Base-by-base conservation (phyloP, 2,113 vertebrate genomes). In the Pelmatolapia mariae region DNA sequence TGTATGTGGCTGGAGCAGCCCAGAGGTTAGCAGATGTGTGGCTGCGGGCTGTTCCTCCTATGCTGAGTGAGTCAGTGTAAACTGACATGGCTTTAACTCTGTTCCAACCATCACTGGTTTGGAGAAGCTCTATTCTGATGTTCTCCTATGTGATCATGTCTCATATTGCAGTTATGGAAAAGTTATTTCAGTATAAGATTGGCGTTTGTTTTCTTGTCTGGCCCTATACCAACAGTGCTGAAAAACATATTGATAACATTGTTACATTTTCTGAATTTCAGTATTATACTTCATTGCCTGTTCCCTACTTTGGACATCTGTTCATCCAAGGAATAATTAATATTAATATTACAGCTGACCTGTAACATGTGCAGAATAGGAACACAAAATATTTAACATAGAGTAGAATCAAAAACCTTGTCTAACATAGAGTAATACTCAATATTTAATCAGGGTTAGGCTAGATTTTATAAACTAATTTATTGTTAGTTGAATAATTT, bases 311-410 rank as follows among this genome's bases (percentile, higher is more conserved):
- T 53, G 52, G 52, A 53, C 52, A 22, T 53, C 52, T 53, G 52
- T 53, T 53, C 52, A 53, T 53, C 5, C 52, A 53, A n/a, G 52
- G 52, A 53, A 11, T 53, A 53, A 22, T 53, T 2, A 53, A 53
- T 53, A 53, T 53, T 53, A 53, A 53, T 53, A 53, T 53, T 53
- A 53, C 10, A 22, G 52, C 52, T 54, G 5, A 54, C 3, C 52
- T 1, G 5, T 54, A 54, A 0, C 10, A 0, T 53, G 52, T 54
- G n/a, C 52, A 54, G 10, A 22, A 54, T 54, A 54, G n/a, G 52
- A 22, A 54, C 10, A 54, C 52, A 11, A 54, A 53, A 53, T 22
- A 53, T 53, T 53, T 53, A 4, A 53, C 11, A 53, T 53, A 22
- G 10, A 22, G 52, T 53, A 22, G 52, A 53, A 53, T 53, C 52